Evolutionary conservation across 2,888 invertebrate species (phyloP).

Genomic region (Polydrusus cervinus): DNA sequence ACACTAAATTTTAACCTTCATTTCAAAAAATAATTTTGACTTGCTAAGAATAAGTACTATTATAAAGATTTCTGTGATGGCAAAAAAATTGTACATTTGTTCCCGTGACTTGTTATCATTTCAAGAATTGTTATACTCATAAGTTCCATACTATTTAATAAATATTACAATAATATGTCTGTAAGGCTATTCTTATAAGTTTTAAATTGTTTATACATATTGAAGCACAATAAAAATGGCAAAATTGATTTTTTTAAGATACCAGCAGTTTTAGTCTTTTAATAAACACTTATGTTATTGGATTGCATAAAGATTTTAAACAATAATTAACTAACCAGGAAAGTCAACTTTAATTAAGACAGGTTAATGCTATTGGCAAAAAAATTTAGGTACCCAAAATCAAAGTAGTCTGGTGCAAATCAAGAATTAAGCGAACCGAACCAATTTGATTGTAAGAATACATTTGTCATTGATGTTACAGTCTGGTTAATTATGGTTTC

Average conservation of each 20-base stretch:
- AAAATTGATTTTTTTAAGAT: constrained; percentile 34
- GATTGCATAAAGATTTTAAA: too few species aligned
- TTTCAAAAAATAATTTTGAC: background rate
- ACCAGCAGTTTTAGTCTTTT: background rate
- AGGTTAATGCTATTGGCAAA: too few species aligned
- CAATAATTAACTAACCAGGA: too few species aligned
- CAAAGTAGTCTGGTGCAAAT: too few species aligned
- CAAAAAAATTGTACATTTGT: constrained; percentile 42
- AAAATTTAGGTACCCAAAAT: too few species aligned
- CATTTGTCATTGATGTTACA: too few species aligned
- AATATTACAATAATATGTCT: constrained; percentile 1
- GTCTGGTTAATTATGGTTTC: too few species aligned
- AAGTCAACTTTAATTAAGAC: too few species aligned
- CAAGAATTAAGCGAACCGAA: too few species aligned
- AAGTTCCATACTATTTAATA: constrained; percentile 20
- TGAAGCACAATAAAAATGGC: constrained; percentile 39
- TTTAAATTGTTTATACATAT: constrained; percentile 35
- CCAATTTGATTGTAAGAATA: too few species aligned
- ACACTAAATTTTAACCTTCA: background rate
- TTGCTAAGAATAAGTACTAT: constrained; percentile 16
- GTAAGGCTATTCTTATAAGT: constrained; percentile 30
- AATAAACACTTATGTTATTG: background rate
- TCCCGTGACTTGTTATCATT: constrained; percentile 57
- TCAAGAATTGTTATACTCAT: constrained; percentile 44
- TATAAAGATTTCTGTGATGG: constrained; percentile 58